phyloP scores from a whole-genome alignment of 1,140 invertebrate genomes.

The Tribolium castaneum region DNA sequence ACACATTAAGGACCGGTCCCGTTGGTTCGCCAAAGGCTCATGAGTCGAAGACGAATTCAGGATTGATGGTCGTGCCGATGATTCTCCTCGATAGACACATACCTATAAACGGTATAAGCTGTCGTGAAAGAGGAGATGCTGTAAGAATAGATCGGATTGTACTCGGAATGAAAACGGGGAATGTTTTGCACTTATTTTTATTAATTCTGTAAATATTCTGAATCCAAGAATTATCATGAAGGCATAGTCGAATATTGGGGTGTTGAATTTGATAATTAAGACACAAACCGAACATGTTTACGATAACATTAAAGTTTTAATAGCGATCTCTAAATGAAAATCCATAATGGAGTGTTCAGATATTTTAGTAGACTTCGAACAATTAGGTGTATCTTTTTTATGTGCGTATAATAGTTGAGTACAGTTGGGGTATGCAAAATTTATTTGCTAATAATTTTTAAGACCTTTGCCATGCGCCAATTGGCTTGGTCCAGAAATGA shows the following conservation, averaged over 20 bases:
- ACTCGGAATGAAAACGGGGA: conserved; percentile 13
- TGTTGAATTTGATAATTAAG: neutral
- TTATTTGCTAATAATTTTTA: no score
- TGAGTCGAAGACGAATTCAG: neutral
- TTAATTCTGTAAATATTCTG: neutral
- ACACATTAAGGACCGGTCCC: no score
- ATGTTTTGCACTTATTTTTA: conserved; percentile 9
- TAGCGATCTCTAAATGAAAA: no score
- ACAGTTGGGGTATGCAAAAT: no score
- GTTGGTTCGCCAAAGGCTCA: neutral
- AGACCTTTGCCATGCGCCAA: no score
- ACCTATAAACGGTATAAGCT: conserved; percentile 25
- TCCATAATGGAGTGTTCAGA: no score
- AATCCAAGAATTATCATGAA: neutral
- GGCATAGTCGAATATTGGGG: neutral
- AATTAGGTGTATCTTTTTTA: no score
- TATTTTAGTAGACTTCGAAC: no score
- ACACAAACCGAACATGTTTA: no score
- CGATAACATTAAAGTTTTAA: no score
- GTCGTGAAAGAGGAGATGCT: conserved; percentile 26
- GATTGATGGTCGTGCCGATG: conserved; percentile 20
- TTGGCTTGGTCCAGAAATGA: neutral
- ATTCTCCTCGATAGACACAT: conserved; percentile 21
- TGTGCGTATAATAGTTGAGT: no score
- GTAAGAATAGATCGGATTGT: conserved; percentile 27